Base-by-base conservation (phyloP, 2,888 invertebrate species). In the Chaitophorus viminalis region DNA sequence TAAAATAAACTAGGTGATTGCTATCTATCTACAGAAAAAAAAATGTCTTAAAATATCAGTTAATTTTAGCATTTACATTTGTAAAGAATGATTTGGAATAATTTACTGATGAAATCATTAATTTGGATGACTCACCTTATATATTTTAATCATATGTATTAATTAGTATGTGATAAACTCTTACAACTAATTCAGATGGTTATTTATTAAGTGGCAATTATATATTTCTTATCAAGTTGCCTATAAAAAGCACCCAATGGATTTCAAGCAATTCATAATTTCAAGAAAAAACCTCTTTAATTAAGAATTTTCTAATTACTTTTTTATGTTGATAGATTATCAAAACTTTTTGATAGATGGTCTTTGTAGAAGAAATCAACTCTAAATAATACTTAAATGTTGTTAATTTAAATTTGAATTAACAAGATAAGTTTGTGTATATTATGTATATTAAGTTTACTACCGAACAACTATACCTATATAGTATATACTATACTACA, bases 291-390 rank as follows among this genome's bases (percentile, higher is more conserved):
- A 68, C 18, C 21, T 78, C 31, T 78, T 68, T 9, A 70, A 25
- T 70, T 70, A 29, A 70, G 11, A 52, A 82, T 31, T 18, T 31
- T 46, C 46, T n/a, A 3, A 72, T 70, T 70, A 29, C 31, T 46
- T 46, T 46, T 70, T 46, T 18, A 17, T n/a, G 72, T 36, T 11
- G 54, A 74, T 36, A 72, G 82, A 36, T 82, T 54, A 74, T 74
- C 82, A 33, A 29, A 31, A 25, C 70, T 25, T 31, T 52, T 46
- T 18, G 0, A 70, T 81, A 9, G 6, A 82, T 33, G 54, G n/a
- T 82, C 14, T 72, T 54, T 74, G 11, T 82, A 54, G 18, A 70
- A 46, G 70, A 46, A 46, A 46, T 46, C 46, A 14, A 46, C 11
- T 9, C 11, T 46, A 9, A n/a, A 46, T 39, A 11, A 14, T 46